Conservation (phyloP, 2,113 vertebrate genomes). For the Laticauda laticaudata region DNA sequence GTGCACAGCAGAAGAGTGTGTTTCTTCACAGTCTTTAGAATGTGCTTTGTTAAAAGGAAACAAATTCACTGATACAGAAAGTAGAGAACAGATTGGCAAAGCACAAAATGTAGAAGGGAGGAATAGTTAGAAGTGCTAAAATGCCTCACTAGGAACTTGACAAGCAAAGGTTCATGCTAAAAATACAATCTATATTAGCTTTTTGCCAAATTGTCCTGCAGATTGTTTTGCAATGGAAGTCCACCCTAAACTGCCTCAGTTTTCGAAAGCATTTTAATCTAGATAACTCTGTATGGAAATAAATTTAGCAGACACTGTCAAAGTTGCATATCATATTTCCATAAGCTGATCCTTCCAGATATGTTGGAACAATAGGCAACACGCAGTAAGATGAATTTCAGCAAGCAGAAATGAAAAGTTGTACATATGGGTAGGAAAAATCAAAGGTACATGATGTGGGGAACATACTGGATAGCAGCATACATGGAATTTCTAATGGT, state of each 20-base stretch:
- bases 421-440: not conserved
- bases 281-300: not conserved
- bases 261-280: not conserved
- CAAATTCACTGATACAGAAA: conserved; percentile 16
- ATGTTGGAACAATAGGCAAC: not conserved
- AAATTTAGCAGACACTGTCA: not conserved
- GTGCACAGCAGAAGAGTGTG: not conserved
- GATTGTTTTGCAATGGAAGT: not conserved
- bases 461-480: not conserved
- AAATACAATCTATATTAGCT: conserved; percentile 1
- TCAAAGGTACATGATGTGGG: not conserved
- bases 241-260: not conserved
- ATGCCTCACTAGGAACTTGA: not conserved
- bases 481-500: not conserved
- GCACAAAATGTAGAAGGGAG: not conserved
- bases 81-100: conserved; percentile 19
- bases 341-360: not conserved
- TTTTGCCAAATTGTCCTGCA: not conserved
- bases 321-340: not conserved
- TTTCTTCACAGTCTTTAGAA: not conserved
- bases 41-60: not conserved
- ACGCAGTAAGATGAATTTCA: not conserved
- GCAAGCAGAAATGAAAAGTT: not conserved
- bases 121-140: conserved; percentile 13
- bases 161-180: not conserved